phyloP scores from a whole-genome alignment of 1,140 invertebrate genomes.

The Amphibalanus amphitrite region DNA sequence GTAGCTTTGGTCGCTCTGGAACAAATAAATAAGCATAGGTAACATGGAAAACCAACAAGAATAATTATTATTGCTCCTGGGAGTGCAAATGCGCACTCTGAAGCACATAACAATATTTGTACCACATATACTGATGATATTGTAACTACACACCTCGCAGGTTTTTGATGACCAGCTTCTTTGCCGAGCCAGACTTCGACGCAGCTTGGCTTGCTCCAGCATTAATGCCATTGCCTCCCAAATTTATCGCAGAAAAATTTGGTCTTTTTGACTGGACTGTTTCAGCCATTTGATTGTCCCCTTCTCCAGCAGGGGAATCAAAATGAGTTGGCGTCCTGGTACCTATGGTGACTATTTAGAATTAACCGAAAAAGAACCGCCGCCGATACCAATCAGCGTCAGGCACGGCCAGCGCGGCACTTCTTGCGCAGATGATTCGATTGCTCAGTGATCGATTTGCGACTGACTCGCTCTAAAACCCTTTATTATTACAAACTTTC shows the following conservation, averaged over 20 bases:
- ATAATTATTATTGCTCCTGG: too few relatives aligned
- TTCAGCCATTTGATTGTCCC: not conserved
- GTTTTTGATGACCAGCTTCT: constrained; percentile 89
- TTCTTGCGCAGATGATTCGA: too few relatives aligned
- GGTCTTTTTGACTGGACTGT: not conserved
- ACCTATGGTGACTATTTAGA: not conserved
- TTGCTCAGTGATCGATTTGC: too few relatives aligned
- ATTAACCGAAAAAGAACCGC: too few relatives aligned
- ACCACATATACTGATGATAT: not conserved
- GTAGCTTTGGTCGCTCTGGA: constrained; percentile 48
- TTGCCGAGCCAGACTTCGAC: constrained; percentile 30
- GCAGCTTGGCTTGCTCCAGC: not conserved
- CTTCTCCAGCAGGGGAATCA: not conserved
- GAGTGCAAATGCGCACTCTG: too few relatives aligned
- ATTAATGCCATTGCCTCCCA: not conserved
- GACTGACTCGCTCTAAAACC: too few relatives aligned
- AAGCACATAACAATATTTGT: too few relatives aligned
- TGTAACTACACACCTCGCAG: constrained; percentile 55
- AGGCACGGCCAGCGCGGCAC: too few relatives aligned
- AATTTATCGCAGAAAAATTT: not conserved
- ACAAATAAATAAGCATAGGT: not conserved
- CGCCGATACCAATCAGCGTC: too few relatives aligned
- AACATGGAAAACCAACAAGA: too few relatives aligned
- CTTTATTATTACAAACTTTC: too few relatives aligned
- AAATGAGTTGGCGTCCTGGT: not conserved